A percentile compares a stretch with the other conserved stretches of the same genome.
These are phyloP conservation scores for Turdus rufiventris DNA, from an alignment of 2,113 vertebrate genomes.

Conservation along the genomic window DNA sequence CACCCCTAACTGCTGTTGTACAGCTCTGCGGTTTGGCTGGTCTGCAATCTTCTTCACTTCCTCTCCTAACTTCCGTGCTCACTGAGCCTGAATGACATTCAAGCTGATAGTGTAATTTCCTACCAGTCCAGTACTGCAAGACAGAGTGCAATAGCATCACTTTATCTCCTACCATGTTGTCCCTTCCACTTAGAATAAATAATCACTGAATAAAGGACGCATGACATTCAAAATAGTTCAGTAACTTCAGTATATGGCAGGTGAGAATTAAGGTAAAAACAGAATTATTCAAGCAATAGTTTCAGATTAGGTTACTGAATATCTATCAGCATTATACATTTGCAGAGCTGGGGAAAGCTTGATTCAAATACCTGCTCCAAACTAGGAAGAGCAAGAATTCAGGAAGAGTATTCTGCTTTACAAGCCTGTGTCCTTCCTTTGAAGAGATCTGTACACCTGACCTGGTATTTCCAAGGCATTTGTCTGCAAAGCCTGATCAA, in stretches of 20 bases:
- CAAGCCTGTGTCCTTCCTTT: not conserved
- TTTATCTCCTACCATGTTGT: not conserved
- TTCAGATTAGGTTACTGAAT: not conserved
- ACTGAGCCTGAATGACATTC: not conserved
- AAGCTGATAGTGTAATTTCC: not conserved
- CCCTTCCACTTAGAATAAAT: not conserved
- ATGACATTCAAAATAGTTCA: not conserved
- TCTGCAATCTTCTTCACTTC: not conserved
- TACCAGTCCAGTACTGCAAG: not conserved
- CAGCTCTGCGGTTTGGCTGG: not conserved
- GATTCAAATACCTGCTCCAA: not conserved
- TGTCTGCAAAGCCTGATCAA: not conserved
- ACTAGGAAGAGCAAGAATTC: not conserved
- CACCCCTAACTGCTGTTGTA: rapidly evolving
- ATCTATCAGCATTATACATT: not conserved
- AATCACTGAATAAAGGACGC: not conserved
- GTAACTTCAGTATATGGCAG: not conserved
- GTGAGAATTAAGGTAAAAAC: not conserved
- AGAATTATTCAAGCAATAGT: not conserved
- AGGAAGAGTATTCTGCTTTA: not conserved
- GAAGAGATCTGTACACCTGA: not conserved
- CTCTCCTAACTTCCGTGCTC: not conserved
- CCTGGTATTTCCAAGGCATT: not conserved
- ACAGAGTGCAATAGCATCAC: not conserved
- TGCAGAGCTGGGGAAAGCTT: not conserved